Evolutionary conservation across 1,140 invertebrate species (phyloP).

Genomic region (Papilio xuthus): DNA sequence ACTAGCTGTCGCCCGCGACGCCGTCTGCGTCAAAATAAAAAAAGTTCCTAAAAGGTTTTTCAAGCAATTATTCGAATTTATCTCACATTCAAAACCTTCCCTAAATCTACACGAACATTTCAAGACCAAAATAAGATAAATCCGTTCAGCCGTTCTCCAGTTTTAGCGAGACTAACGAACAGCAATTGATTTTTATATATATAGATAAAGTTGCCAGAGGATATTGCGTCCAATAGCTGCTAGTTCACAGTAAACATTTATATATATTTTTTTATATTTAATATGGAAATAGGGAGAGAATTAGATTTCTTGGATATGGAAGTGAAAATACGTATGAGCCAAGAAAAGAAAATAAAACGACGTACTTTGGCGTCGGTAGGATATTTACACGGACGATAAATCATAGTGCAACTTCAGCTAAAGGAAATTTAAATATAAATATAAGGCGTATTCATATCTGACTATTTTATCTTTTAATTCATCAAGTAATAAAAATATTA

Average conservation of each 20-base stretch:
- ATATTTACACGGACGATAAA: not conserved
- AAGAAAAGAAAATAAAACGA: conserved; percentile 6
- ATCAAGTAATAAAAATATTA: too few species aligned
- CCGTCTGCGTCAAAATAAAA: too few species aligned
- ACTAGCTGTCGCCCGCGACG: too few species aligned
- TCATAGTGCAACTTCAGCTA: not conserved
- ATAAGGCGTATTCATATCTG: too few species aligned
- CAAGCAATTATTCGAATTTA: too few species aligned
- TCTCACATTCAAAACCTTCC: too few species aligned
- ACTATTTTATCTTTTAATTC: too few species aligned
- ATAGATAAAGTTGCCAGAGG: not conserved
- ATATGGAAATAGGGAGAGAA: conserved; percentile 4
- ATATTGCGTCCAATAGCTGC: not conserved
- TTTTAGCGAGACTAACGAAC: too few species aligned
- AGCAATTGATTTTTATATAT: too few species aligned
- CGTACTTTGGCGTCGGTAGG: not conserved
- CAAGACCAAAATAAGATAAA: too few species aligned
- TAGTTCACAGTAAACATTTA: conserved; percentile 5
- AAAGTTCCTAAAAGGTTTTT: too few species aligned
- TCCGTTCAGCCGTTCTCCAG: too few species aligned
- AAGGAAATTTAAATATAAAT: not conserved
- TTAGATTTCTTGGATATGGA: not conserved
- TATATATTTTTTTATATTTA: not conserved
- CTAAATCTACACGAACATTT: not conserved
- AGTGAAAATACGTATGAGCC: not conserved